phyloP scores from a whole-genome alignment of 1,140 invertebrate species.

The Nilaparvata lugens region DNA sequence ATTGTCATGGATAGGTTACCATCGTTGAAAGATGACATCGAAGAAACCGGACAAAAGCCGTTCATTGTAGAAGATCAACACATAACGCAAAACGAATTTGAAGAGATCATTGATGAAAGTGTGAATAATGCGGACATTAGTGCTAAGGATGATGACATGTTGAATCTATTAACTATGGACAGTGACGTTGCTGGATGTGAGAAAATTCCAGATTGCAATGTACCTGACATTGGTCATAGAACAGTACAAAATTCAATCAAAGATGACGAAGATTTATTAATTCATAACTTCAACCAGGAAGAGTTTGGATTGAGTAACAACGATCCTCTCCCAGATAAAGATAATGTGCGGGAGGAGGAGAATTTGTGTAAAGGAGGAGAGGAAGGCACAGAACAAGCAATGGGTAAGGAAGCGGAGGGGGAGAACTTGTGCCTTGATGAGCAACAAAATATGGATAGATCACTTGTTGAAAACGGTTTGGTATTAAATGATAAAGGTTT shows the following conservation, averaged over 20 bases:
- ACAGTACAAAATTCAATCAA: too few relatives aligned
- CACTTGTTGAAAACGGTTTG: background rate
- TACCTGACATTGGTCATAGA: background rate
- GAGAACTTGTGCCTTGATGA: background rate
- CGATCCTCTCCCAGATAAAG: too few relatives aligned
- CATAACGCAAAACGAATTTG: background rate
- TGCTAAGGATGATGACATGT: background rate
- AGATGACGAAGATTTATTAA: too few relatives aligned
- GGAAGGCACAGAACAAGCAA: constrained; percentile 6
- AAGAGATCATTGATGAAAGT: background rate
- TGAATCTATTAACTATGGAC: background rate
- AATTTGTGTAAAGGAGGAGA: background rate
- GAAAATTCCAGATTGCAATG: background rate
- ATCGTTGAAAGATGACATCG: too few relatives aligned
- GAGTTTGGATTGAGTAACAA: too few relatives aligned
- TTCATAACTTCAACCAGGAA: too few relatives aligned
- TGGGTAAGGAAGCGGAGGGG: background rate
- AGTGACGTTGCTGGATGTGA: background rate
- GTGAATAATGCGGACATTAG: background rate
- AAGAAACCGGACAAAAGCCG: too few relatives aligned
- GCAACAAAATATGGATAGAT: constrained; percentile 6
- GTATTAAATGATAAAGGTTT: background rate
- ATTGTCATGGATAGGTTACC: too few relatives aligned
- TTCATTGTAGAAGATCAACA: too few relatives aligned
- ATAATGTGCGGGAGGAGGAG: background rate